Evolutionary conservation across 1,140 invertebrate species (phyloP).

Genomic region (Thereuonema tuberculata): DNA sequence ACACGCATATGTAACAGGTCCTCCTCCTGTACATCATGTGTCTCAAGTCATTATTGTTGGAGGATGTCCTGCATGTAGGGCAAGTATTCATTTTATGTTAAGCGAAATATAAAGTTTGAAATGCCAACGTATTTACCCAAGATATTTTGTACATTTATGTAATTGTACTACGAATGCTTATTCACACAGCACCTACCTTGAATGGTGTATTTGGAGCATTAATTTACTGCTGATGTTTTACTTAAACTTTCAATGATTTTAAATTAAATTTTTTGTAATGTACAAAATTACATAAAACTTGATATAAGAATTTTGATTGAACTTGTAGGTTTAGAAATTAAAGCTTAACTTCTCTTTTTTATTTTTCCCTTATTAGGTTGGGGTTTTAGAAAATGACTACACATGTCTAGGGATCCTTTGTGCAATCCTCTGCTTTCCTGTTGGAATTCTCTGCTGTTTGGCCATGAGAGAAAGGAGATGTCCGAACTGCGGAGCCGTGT

Average conservation of each 20-base stretch:
- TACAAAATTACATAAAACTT: too few relatives aligned
- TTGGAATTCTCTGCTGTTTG: slow-evolving; percentile 68
- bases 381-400: slow-evolving; percentile 67
- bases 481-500: slow-evolving; percentile 68
- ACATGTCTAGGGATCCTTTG: slow-evolving; percentile 64
- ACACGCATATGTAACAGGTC: neutral
- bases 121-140: neutral
- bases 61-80: slow-evolving; percentile 65
- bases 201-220: neutral
- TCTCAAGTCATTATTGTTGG: slow-evolving; percentile 55
- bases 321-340: too few relatives aligned
- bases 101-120: slow-evolving; percentile 1
- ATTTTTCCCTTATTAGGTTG: slow-evolving; percentile 39
- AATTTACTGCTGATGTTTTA: neutral
- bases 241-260: neutral
- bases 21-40: slow-evolving; percentile 7
- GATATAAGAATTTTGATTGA: too few relatives aligned
- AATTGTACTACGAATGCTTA: neutral
- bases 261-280: slow-evolving; percentile 9
- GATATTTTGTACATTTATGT: too few relatives aligned
- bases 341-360: too few relatives aligned
- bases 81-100: slow-evolving; percentile 29
- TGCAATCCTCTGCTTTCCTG: slow-evolving; percentile 70
- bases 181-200: neutral
- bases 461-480: slow-evolving; percentile 60